These are phyloP conservation scores for Heliconius sara DNA, from an alignment of 2,888 invertebrate species.

Conservation along the genomic window DNA sequence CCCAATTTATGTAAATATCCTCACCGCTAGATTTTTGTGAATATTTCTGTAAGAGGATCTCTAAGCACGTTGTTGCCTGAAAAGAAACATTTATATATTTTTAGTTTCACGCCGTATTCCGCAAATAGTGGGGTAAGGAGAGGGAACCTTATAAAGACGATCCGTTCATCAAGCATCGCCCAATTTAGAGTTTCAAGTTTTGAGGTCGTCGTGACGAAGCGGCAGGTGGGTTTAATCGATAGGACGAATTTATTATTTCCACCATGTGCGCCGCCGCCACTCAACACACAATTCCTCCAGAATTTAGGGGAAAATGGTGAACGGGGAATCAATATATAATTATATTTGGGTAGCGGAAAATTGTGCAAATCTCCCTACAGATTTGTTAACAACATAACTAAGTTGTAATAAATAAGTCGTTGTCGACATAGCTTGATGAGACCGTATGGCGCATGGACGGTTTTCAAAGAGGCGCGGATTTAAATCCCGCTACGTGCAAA, in stretches of 20 bases:
- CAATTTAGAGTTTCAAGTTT: neutral
- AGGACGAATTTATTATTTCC: no score
- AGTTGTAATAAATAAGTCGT: no score
- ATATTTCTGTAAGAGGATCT: conserved; percentile 57
- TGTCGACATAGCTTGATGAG: no score
- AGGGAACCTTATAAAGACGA: neutral
- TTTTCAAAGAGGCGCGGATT: no score
- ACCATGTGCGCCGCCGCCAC: neutral
- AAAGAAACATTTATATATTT: conserved; percentile 8
- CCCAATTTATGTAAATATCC: conserved; percentile 52
- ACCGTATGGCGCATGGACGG: no score
- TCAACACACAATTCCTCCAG: neutral
- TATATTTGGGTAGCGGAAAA: no score
- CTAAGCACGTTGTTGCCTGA: conserved; percentile 64
- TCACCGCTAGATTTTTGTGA: conserved; percentile 48
- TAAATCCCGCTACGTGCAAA: no score
- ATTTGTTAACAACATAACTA: no score
- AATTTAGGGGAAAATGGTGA: neutral
- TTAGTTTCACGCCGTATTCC: neutral
- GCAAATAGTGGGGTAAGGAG: neutral
- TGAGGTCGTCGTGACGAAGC: neutral
- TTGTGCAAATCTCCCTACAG: no score
- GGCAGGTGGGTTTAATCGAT: neutral
- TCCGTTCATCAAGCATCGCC: neutral
- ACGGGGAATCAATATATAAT: neutral